These are phyloP conservation scores for Brachionus sp. DNA, from an alignment of 1,140 invertebrate species.

Conservation along the genomic window DNA sequence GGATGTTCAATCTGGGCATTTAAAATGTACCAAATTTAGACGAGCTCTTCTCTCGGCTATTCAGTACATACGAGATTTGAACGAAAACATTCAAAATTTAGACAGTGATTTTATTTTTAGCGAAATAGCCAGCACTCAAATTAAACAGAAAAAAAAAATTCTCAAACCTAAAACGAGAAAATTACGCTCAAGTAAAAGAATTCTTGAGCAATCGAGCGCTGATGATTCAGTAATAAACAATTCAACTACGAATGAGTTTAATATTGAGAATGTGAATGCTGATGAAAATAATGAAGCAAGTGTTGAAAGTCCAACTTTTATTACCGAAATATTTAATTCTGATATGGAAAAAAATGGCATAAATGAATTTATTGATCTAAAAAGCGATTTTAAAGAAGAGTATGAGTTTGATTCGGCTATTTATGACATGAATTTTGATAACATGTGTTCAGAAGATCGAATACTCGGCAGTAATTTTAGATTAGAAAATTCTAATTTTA, in stretches of 20 bases:
- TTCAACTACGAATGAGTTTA: background rate
- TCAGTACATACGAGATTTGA: conserved; percentile 29
- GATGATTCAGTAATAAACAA: background rate
- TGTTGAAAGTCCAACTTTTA: conserved; percentile 10
- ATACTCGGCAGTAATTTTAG: conserved; percentile 22
- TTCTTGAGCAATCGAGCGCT: background rate
- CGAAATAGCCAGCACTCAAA: too few relatives aligned
- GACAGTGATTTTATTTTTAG: background rate
- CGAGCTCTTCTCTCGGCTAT: conserved; percentile 36
- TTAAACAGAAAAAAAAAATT: background rate
- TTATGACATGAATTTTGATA: conserved; percentile 10
- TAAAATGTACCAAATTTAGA: conserved; percentile 45
- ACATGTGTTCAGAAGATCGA: background rate
- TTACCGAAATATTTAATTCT: conserved; percentile 19
- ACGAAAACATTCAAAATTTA: background rate
- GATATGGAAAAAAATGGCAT: background rate
- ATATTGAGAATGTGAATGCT: background rate
- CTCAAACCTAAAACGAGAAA: background rate
- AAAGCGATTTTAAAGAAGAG: background rate
- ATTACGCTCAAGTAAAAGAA: background rate
- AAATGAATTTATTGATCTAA: background rate
- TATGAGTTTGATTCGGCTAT: background rate
- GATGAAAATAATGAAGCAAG: background rate
- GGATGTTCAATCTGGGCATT: conserved; percentile 45
- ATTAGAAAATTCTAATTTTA: background rate